phyloP scores from a whole-genome alignment of 2,888 invertebrate species.

The Nomada lathburiana region DNA sequence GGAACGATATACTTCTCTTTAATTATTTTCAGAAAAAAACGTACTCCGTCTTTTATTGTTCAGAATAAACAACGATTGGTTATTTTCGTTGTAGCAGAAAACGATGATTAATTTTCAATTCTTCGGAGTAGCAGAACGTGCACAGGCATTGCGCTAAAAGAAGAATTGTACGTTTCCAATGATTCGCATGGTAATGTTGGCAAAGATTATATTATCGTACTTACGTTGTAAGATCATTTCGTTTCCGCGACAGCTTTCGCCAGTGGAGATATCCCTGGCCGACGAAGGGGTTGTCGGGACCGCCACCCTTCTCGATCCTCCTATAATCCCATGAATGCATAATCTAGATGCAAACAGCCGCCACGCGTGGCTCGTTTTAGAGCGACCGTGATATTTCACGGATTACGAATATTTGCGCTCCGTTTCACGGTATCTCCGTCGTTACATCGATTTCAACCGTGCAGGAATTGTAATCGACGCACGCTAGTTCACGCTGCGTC shows the following conservation, averaged over 20 bases:
- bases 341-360: conserved; percentile 83
- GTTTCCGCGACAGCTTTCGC: background rate
- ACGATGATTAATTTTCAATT: too few relatives aligned
- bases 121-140: too few relatives aligned
- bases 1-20: too few relatives aligned
- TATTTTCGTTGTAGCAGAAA: too few relatives aligned
- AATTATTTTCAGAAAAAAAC: background rate
- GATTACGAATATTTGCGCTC: conserved; percentile 78
- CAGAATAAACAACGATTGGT: too few relatives aligned
- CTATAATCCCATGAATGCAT: conserved; percentile 82
- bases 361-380: conserved; percentile 80
- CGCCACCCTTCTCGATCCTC: conserved; percentile 50
- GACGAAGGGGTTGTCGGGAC: conserved; percentile 65
- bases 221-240: background rate
- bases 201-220: too few relatives aligned
- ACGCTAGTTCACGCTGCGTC: background rate
- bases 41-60: background rate
- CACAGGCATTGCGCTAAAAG: too few relatives aligned
- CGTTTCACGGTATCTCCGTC: conserved; percentile 74
- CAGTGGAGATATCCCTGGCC: conserved; percentile 32
- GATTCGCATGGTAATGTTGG: too few relatives aligned
- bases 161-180: too few relatives aligned
- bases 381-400: conserved; percentile 83
- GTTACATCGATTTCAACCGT: background rate
- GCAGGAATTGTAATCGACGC: conserved; percentile 1